phyloP scores from a whole-genome alignment of 2,797 vertebrate species.

The Sarcoramphus papa region DNA sequence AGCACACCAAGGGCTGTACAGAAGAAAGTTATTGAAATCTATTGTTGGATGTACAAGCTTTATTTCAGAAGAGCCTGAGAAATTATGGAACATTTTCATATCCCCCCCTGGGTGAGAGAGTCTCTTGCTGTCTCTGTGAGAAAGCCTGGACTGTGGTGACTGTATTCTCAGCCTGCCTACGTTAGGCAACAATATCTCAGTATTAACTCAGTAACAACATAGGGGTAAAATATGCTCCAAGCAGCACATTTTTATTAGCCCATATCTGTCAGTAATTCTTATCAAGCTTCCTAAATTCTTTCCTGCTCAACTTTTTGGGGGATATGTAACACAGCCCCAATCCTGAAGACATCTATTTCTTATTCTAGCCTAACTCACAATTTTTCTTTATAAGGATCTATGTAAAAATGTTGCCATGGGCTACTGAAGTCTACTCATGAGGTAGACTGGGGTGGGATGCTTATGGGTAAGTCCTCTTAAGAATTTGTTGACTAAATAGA shows the following conservation, averaged over 20 bases:
- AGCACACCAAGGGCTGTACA: background rate
- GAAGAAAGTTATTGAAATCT: background rate
- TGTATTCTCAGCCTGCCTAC: background rate
- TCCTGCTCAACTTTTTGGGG: background rate
- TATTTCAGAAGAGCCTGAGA: background rate
- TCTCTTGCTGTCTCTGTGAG: background rate
- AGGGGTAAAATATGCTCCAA: background rate
- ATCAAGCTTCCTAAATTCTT: background rate
- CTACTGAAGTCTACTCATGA: background rate
- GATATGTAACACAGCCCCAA: accelerated
- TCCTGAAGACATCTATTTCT: background rate
- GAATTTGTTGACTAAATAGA: background rate
- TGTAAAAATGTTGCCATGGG: background rate
- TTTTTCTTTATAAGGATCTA: background rate
- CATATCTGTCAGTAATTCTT: background rate
- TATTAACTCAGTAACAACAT: background rate
- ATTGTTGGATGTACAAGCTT: background rate
- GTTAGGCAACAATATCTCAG: background rate
- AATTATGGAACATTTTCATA: background rate
- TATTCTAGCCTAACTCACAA: background rate
- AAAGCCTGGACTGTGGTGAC: background rate
- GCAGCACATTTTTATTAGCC: background rate
- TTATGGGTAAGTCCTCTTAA: background rate
- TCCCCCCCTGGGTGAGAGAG: accelerated
- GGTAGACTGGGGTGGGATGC: background rate